Base-by-base conservation (phyloP, 2,888 invertebrate genomes). In the Chrysolina americana region DNA sequence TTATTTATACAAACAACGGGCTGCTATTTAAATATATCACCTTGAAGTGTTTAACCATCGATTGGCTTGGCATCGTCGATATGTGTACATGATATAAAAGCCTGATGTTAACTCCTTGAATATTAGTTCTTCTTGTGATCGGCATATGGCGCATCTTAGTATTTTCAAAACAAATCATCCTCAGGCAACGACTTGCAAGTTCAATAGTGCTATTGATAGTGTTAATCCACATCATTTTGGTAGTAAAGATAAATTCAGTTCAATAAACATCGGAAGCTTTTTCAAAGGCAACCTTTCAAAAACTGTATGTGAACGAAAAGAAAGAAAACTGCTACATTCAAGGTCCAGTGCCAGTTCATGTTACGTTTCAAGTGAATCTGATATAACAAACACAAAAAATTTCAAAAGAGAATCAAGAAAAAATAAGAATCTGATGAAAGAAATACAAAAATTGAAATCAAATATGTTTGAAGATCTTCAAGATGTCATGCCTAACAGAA, bases 151-250 rank as follows among this genome's bases (percentile, higher is more conserved):
- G 41, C 75, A 79, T 63, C 28, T 70, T 13, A 63, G 48, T 28
- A n/a, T 66, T 17, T 64, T 68, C 21, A 76, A 71, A 71, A 84
- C 80, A 78, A 84, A 85, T 84, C 89, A 89, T 79, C 92, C 92
- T 68, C 91, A 92, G 69, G 93, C 93, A 21, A 87, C 91, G 71
- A 92, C 93, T 74, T 96, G 95, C 89, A 93, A 94, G 85, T 93
- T 93, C 87, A 96, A 92, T 80, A 89, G 83, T 71, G 86, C 85
- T 65, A 83, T 80, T 56, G 83, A 82, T 76, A 80, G 81, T 63
- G 68, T 65, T 36, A 86, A 87, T 74, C 93, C 95, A 79, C 94
- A 94, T 88, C 89, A 95, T 79, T 94, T 94, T 47, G 93, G 92
- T 92, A 92, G 93, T 87, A 94, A 94, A 86, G 90, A 91, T 79